phyloP scores from a whole-genome alignment of 2,113 vertebrate species.

The Paracanthobrama guichenoti region DNA sequence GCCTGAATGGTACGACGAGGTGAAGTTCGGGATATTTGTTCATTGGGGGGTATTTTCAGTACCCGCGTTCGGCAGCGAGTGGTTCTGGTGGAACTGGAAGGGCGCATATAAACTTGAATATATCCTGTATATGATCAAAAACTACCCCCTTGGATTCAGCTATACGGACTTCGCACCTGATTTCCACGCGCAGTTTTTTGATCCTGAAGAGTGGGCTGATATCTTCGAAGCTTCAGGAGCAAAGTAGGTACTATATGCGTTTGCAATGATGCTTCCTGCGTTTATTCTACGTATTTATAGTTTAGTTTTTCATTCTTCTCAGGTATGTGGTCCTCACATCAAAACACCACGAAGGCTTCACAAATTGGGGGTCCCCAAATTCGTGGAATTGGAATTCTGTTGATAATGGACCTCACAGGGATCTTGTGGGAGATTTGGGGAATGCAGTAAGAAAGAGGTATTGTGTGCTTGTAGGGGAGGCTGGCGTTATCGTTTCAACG shows the following conservation, averaged over 20 bases:
- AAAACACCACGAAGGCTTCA: constrained; percentile 96
- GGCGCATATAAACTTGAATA: constrained; percentile 67
- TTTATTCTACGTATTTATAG: too few relatives aligned
- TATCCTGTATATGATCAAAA: constrained; percentile 76
- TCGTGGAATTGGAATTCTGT: constrained; percentile 98
- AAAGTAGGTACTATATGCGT: constrained; percentile 74
- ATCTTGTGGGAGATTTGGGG: constrained; percentile 88
- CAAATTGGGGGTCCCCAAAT: constrained; percentile 85
- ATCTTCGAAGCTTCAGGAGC: constrained; percentile 87
- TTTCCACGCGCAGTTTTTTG: constrained; percentile 84
- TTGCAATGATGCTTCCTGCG: not conserved
- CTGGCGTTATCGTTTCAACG: too few relatives aligned
- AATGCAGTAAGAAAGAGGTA: constrained; percentile 84
- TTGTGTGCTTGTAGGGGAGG: too few relatives aligned
- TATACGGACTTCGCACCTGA: constrained; percentile 84
- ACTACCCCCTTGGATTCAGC: constrained; percentile 83
- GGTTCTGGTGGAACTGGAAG: constrained; percentile 97
- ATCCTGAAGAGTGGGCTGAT: constrained; percentile 82
- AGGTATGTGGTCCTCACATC: constrained; percentile 93
- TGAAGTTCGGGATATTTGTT: constrained; percentile 90
- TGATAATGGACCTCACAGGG: constrained; percentile 85
- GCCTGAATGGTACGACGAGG: constrained; percentile 87
- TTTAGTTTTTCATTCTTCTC: not conserved
- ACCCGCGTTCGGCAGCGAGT: constrained; percentile 89
- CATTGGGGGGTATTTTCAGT: constrained; percentile 96